Evolutionary conservation across 2,113 vertebrate species (phyloP), one percentile per base, ranked within the genome.

Genomic region (Dolichallabes microphthalmus): DNA sequence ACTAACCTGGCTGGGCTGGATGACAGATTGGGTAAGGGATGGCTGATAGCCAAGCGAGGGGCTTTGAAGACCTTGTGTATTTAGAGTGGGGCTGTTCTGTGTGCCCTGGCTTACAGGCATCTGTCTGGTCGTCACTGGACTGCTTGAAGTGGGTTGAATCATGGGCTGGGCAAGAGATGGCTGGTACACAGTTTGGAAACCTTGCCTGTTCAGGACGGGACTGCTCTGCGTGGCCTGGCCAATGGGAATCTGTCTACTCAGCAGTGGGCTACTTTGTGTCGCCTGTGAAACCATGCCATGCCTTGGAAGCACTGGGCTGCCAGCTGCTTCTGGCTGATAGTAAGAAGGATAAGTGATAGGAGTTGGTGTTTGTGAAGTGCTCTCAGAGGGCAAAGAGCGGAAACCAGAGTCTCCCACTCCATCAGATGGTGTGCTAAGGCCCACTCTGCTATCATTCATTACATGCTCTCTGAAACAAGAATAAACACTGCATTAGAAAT

Each of bases 331-430:
- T 0, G 92, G 89, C 0, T 91, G 94, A 11, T 92, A 53, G 90
- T 93, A 89, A 61, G 92, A 88, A 63, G 87, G 88, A 90, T 92
- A 90, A 89, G 88, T 35, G 2, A 95, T 91, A 35, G 22, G 93
- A 82, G 89, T 95, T 91, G 91, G 92, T 79, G 87, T 93, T 82
- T 61, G 93, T 88, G 80, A 91, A 32, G 86, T n/a, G 68, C 87
- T 93, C 75, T 94, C 93, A 61, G 94, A 93, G 1, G 93, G 91
- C 87, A 96, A 97, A 0, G 95, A 95, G 58, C 91, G 93, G 91
- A 96, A 96, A 82, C 94, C 87, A 0, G 96, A 94, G 88, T 98
- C 97, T 61, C 93, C 88, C 19, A 90, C 91, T 74, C 93, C 85
- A 19, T 95, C 95, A 77, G 95, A 94, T 55, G 94, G 95, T 0